These are phyloP conservation scores for Heteronetta atricapilla DNA, from an alignment of 2,113 vertebrate species.

Conservation along the genomic window DNA sequence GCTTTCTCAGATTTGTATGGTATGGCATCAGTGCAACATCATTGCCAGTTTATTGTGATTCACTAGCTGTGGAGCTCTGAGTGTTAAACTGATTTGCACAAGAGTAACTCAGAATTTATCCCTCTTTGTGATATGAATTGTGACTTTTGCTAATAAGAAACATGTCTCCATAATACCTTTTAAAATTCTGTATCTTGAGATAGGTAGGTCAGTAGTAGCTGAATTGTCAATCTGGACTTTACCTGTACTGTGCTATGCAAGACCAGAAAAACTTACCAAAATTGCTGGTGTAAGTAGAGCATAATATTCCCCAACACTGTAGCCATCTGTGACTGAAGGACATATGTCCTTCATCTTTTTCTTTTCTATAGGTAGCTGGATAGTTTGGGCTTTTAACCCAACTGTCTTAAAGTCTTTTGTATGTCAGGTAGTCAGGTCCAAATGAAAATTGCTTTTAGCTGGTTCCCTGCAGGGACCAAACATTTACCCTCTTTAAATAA, in stretches of 20 bases:
- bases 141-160: not conserved
- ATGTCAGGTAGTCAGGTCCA: constrained; percentile 45
- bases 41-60: not conserved
- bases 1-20: not conserved
- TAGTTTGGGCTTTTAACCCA: constrained; percentile 33
- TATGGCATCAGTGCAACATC: not conserved
- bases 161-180: not conserved
- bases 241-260: not conserved
- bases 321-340: not conserved
- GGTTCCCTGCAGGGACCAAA: constrained; percentile 64
- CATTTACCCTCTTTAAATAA: constrained; percentile 73
- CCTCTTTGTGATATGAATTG: not conserved
- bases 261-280: not conserved
- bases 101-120: not conserved
- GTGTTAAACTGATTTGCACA: not conserved
- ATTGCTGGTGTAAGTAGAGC: not conserved
- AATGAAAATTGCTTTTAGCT: constrained; percentile 52
- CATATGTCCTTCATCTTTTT: not conserved
- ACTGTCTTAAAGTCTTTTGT: constrained; percentile 1
- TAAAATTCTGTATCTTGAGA: not conserved
- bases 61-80: not conserved
- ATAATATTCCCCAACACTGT: not conserved
- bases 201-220: not conserved
- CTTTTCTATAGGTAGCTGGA: not conserved
- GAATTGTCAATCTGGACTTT: not conserved